phyloP scores from a whole-genome alignment of 1,140 invertebrate species.

The Bombus soroeensis region DNA sequence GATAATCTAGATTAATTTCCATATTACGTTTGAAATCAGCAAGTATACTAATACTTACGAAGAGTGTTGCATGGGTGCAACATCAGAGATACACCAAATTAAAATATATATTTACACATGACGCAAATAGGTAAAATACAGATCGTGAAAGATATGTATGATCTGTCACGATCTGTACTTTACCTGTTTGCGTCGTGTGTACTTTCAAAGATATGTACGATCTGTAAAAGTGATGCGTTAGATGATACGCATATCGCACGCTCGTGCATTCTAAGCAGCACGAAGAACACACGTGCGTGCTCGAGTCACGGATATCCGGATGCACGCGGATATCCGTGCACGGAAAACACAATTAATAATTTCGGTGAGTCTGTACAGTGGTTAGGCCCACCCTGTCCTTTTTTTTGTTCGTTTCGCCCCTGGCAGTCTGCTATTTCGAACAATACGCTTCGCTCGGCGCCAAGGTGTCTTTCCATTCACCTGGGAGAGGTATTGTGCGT shows the following conservation, averaged over 20 bases:
- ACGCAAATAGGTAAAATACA: neutral
- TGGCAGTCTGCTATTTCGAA: constrained; percentile 44
- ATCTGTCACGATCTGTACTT: no score
- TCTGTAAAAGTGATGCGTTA: constrained; percentile 11
- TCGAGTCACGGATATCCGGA: constrained; percentile 58
- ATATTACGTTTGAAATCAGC: neutral
- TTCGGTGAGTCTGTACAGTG: constrained; percentile 45
- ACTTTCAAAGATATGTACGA: constrained; percentile 6
- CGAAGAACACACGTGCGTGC: neutral
- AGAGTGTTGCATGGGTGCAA: neutral
- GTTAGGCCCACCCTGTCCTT: constrained; percentile 10
- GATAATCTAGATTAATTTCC: neutral
- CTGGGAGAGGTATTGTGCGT: constrained; percentile 46
- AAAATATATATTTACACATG: neutral
- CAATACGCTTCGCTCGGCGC: constrained; percentile 42
- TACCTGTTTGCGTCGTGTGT: no score
- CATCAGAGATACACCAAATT: neutral
- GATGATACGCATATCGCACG: neutral
- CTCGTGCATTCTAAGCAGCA: constrained; percentile 11
- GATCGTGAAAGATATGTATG: neutral
- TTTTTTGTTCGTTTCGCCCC: neutral
- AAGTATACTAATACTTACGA: neutral
- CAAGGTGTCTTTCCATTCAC: constrained; percentile 51
- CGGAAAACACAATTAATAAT: constrained; percentile 64
- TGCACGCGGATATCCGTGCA: constrained; percentile 62